Evolutionary conservation across 1,140 invertebrate species (phyloP), one percentile per base, ranked within the genome.

Genomic region (Grapholita molesta): DNA sequence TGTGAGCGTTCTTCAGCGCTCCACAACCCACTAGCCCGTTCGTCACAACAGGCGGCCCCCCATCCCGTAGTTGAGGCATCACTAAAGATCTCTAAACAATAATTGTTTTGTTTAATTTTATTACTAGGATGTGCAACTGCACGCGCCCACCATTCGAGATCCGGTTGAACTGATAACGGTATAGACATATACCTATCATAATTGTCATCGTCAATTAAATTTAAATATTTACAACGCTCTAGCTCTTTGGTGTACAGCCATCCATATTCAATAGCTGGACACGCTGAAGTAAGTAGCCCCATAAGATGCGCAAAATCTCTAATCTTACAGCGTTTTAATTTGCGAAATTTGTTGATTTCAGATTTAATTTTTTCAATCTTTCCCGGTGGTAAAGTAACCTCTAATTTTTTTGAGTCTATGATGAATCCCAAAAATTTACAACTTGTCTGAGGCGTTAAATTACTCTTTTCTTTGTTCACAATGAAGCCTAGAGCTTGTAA

Each of bases 161-260:
- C 35, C 11, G 35, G 35, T 15, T 5, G 35, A 42, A 42, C 35
- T 42, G 35, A 42, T 42, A 42, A 42, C n/a, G 35, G n/a, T 42
- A 42, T 42, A 42, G 35, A 6, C 35, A 42, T 42, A 15, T 42
- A n/a, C n/a, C n/a, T 42, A 42, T 42, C 35, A 15, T 42, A 42
- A 15, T 42, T 42, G n/a, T 42, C 35, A 42, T 42, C 35, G n/a
- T 57, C 25, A 57, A 21, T 57, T 30, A 76, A 67, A 23, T 65
- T 65, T 53, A 68, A 61, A 70, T 32, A 68, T 67, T 73, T 73
- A 64, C 38, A 48, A 53, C 70, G 7, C 64, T 72, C 73, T 21
- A 74, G 68, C 7, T 23, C 9, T 69, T 74, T 74, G 1, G 64
- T 68, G 28, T 76, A 55, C 70, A n/a, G n/a, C n/a, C n/a, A n/a